Evolutionary conservation across 1,140 invertebrate species (phyloP), one percentile per base, ranked within the genome.

Genomic region (Hycleus cichorii): DNA sequence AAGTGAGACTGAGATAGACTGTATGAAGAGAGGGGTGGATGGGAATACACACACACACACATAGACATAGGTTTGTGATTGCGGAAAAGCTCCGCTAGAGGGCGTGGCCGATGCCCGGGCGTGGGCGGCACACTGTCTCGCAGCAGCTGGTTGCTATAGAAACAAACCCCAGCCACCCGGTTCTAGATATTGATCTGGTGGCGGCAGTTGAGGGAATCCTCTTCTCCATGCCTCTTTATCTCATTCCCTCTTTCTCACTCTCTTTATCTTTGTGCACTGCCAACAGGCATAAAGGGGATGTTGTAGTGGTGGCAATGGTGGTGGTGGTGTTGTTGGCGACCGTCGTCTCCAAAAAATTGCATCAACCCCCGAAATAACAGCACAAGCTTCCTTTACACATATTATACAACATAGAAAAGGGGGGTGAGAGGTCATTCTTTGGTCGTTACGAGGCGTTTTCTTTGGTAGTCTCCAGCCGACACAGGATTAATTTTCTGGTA

Each of bases 101-200:
- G 66, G 59, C 57, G 64, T 60, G 53, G 51, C 45, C 53, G 55
- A 49, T 57, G 56, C 55, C 60, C 60, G 58, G 67, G 64, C 64
- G 68, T 67, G 67, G 70, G 71, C 71, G 71, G 65, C 71, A 70
- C 70, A 67, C 69, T 61, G 70, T 72, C 71, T 73, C 69, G 71
- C 71, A 73, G 71, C 71, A 72, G 71, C 71, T 73, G 68, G 71
- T 73, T 51, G 63, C 62, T 64, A 64, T 66, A 63, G 68, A 47
- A 55, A 71, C 71, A 4, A 52, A 52, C 51, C 46, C 59, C 64
- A 59, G 61, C 64, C 67, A 66, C 65, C 68, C 66, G 66, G 63
- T 32, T 7, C 45, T 65, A 69, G 69, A 73, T 73, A 73, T 73
- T 73, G 71, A 73, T 73, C 71, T 72, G 63, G 45, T 39, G 10